Evolutionary conservation across 2,797 vertebrate genomes (phyloP), one percentile per base, ranked within the genome.

Genomic region (Melanotaenia maccullochi): DNA sequence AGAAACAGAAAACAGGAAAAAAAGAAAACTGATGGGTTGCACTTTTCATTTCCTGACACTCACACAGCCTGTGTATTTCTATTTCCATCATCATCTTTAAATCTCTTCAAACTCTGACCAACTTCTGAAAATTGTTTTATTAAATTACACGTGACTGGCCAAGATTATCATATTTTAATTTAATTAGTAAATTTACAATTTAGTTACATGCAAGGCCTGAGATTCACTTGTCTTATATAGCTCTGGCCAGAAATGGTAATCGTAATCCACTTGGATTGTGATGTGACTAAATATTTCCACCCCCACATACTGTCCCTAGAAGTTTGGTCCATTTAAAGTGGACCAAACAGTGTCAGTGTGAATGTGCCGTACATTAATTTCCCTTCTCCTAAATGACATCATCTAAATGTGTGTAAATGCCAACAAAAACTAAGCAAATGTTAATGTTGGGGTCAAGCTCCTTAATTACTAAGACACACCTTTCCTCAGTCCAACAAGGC

Each of bases 1-100:
- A 57, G 40, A 54, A 74, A 38, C 6, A 55, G n/a, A 69, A 24
- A 60, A 47, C 24, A 38, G 51, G 20, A 68, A 52, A 69, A 24
- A 60, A 47, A 20, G 51, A 24, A 68, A 52, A 38, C 36, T 64
- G 18, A 62, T 49, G 5, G 0, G 20, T 30, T 68, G 60, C 24
- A 35, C 7, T 38, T 11, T 49, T 32, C 38, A 51, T 62, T 22
- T 49, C 28, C 38, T 47, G 22, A 16, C 1, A 18, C 51, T 14
- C 20, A 18, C 20, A 32, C 1, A 54, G 4, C n/a, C 2, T 52
- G 18, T 0, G 22, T 33, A 22, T 36, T 13, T 58, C 9, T 18
- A 56, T 49, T 56, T 60, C 24, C 22, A 40, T 40, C 9, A 35
- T 20, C 20, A 12, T 38, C 9, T 59, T 40, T 13, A 13, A 25